Base-by-base conservation (phyloP, 2,113 vertebrate species). In the Polyodon spathula region DNA sequence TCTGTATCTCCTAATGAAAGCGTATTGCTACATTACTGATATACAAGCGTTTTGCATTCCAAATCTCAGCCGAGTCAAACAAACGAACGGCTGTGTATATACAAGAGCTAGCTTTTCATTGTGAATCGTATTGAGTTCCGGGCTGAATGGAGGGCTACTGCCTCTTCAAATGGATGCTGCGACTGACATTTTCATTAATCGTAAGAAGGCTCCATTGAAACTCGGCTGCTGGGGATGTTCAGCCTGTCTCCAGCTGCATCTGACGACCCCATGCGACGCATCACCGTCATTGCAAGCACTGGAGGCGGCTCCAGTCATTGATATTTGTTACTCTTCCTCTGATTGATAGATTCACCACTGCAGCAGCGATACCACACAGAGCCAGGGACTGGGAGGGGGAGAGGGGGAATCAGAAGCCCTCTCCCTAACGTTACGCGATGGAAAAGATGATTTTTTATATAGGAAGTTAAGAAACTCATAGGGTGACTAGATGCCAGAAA, bases 211-310 rank as follows among this genome's bases (percentile, higher is more conserved):
- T 70, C 63, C 41, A 1, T 5, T 75, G 68, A 74, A 72, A 63
- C 3, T 68, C 55, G 51, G 61, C 40, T 62, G 8, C 3, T 53
- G 42, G 10, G 54, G 56, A 43, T 68, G 54, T 56, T 3, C 37
- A 55, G 56, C 58, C 16, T 59, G 38, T 61, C 37, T 61, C 14
- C 37, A 53, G 43, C 58, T 69, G 69, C 61, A 70, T 81, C 70
- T 81, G 81, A 71, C 78, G 77, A 77, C 77, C 78, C 77, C 70
- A 66, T 40, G 74, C 58, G 78, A 71, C 62, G 61, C 66, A 55
- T 41, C 60, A n/a, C 54, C 38, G 27, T 64, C 57, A 66, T 58
- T 54, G 5, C 56, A 27, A 72, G 50, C 17, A 57, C 38, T 59
- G 54, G 54, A 59, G 60, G 63, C 5, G 40, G 48, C 59, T 71